These are phyloP conservation scores for Drosophila funebris DNA, from an alignment of 1,140 invertebrate species.

Conservation along the genomic window DNA sequence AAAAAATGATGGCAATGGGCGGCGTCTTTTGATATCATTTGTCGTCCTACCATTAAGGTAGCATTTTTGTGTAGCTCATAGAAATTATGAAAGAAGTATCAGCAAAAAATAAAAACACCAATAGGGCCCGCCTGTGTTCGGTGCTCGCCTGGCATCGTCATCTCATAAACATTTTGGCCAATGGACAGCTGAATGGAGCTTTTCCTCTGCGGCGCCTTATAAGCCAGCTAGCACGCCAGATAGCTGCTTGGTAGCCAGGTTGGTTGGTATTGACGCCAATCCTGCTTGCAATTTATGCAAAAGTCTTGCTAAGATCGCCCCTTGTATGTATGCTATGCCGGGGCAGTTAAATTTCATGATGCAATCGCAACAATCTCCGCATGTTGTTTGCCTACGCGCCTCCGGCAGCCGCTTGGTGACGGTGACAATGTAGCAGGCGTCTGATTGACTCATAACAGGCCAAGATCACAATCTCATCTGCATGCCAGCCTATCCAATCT, in stretches of 20 bases:
- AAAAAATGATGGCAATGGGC: conserved; percentile 38
- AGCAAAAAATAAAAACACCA: conserved; percentile 7
- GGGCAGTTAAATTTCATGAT: conserved; percentile 77
- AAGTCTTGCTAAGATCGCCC: conserved; percentile 43
- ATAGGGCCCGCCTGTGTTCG: conserved; percentile 45
- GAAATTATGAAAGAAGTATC: conserved; percentile 67
- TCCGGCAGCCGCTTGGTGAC: conserved; percentile 62
- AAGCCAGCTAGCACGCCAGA: conserved; percentile 32
- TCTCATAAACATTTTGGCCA: conserved; percentile 75
- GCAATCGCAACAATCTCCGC: conserved; percentile 74
- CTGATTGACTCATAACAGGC: conserved; percentile 80
- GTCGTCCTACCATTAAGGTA: conserved; percentile 38
- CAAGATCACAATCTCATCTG: conserved; percentile 74
- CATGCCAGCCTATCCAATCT: conserved; percentile 44
- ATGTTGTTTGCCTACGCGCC: conserved; percentile 67
- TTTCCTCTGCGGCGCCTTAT: conserved; percentile 71
- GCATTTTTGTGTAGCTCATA: conserved; percentile 40
- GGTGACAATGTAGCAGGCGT: conserved; percentile 76
- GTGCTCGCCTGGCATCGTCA: conserved; percentile 58
- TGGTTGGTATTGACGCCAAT: conserved; percentile 27
- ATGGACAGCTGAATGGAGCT: conserved; percentile 69
- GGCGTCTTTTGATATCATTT: conserved; percentile 52
- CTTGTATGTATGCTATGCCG: conserved; percentile 42
- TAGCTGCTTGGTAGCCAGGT: not conserved
- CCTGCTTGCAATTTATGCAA: conserved; percentile 69